phyloP scores from a whole-genome alignment of 2,888 invertebrate species.

The Nephrotoma appendiculata region DNA sequence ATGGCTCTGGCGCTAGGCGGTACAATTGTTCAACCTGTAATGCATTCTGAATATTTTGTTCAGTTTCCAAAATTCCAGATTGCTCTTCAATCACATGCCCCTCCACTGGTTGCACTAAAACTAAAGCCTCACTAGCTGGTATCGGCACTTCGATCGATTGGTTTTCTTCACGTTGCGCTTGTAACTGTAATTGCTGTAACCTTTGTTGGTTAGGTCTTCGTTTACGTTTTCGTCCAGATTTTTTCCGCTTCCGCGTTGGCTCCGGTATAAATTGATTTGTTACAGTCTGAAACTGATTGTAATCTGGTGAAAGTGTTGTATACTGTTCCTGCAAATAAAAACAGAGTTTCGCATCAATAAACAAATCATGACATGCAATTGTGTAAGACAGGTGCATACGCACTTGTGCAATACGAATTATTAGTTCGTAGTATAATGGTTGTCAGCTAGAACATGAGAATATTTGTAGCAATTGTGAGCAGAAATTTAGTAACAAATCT shows the following conservation, averaged over 20 bases:
- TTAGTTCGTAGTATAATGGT: background rate
- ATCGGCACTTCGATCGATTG: background rate
- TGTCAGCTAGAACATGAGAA: background rate
- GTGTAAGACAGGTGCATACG: background rate
- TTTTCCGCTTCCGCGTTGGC: background rate
- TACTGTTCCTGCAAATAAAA: background rate
- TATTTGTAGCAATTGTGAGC: background rate
- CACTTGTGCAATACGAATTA: background rate
- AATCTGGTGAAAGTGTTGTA: background rate
- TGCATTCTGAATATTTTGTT: too few relatives aligned
- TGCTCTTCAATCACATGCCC: too few relatives aligned
- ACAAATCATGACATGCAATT: background rate
- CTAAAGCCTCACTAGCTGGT: background rate
- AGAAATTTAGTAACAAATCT: background rate
- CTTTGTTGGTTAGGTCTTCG: background rate
- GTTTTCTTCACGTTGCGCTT: background rate
- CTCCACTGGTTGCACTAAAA: background rate
- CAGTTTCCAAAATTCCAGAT: too few relatives aligned
- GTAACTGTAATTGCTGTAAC: background rate
- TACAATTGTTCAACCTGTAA: too few relatives aligned
- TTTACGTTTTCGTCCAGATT: background rate
- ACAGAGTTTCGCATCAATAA: background rate
- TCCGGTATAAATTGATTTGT: background rate
- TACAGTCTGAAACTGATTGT: background rate
- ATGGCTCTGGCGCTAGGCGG: too few relatives aligned